Evolutionary conservation across 2,888 invertebrate species (phyloP), one percentile per base, ranked within the genome.

Genomic region (Antheraea yamamai): DNA sequence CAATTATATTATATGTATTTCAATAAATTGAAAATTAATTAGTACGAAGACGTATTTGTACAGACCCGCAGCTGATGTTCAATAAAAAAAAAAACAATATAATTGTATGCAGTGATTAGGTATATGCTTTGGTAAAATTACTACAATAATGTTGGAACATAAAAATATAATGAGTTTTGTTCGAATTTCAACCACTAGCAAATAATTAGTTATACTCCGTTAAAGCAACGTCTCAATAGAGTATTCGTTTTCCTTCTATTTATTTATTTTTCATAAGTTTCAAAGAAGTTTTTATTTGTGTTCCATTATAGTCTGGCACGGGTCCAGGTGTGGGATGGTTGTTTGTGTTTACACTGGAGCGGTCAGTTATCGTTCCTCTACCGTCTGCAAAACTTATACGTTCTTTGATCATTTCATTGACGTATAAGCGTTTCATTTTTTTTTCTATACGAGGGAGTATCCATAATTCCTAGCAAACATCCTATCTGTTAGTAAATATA

Each of bases 311-410:
- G 79, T 79, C 79, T 88, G 88, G 88, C 88, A 74, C 72, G 55
- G 51, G 75, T 83, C 87, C 88, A 88, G 78, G 12, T 74, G 23
- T 68, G 72, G 51, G 75, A 72, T 76, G 76, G 35, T 70, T 83
- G 85, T 85, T 84, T 84, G 81, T 88, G 87, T 88, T 88, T 88
- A 82, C 81, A 75, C 64, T 81, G 76, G 80, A 88, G 87, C 87
- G 83, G 47, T 71, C 35, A 35, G 35, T n/a, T 39, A 39, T 39
- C 39, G 20, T 81, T 79, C 76, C 75, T 26, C 70, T 66, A 16
- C 39, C 73, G 75, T 73, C 72, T 75, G 73, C 75, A 70, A 64
- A 47, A 72, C 68, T 51, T 20, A 20, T 30, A 55, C 14, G 30
- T 20, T 73, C 78, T 77, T 80, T 79, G 79, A 78, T 79, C 77